phyloP scores from a whole-genome alignment of 2,797 vertebrate species.

The Spondyliosoma cantharus region DNA sequence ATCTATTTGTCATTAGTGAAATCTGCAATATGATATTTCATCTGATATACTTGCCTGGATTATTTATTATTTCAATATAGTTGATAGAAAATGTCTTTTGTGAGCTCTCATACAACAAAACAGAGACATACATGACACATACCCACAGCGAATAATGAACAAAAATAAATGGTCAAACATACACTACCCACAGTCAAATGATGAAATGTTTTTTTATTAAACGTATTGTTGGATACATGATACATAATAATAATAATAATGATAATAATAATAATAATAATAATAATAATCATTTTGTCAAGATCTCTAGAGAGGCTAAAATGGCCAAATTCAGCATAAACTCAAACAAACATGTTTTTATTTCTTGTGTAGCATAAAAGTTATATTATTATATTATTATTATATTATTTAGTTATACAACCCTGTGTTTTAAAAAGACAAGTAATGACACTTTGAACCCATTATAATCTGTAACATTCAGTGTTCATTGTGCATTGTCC shows the following conservation, averaged over 20 bases:
- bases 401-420: no score
- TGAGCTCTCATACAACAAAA: neutral
- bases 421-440: no score
- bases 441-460: neutral
- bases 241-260: no score
- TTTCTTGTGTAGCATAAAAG: no score
- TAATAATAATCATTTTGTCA: neutral
- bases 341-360: neutral
- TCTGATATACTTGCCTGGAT: neutral
- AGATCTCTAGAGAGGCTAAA: conserved; percentile 16
- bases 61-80: neutral
- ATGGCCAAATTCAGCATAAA: neutral
- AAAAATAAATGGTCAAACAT: neutral
- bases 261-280: no score
- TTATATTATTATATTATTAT: no score
- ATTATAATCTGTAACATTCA: neutral
- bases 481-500: neutral
- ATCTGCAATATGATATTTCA: neutral
- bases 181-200: neutral
- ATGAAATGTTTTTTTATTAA: no score
- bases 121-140: neutral
- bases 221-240: no score
- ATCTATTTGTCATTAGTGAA: no score
- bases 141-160: neutral
- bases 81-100: neutral